Evolutionary conservation across 2,113 vertebrate genomes (phyloP), one percentile per base, ranked within the genome.

Genomic region (Ciconia stormi): DNA sequence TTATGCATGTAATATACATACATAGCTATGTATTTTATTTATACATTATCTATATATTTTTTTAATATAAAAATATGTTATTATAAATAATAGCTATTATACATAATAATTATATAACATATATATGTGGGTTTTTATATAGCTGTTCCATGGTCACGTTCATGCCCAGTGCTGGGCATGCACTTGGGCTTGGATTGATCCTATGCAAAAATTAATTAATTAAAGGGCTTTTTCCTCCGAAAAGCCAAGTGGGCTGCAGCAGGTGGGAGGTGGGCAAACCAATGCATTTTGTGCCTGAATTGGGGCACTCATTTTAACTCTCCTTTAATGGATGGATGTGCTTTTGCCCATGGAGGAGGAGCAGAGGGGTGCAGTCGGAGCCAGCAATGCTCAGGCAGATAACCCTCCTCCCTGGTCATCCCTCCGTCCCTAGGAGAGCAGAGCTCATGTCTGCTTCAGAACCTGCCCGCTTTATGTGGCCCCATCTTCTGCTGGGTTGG

Each of bases 211-310:
- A 47, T 30, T 27, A 53, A 81, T 36, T 63, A 42, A 81, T 36
- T 63, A 36, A 36, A 71, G 5, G 12, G 8, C 6, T 56, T 80
- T 78, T 73, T 62, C 36, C 55, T 80, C 52, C 53, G 70, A 74
- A 52, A 21, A 15, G 15, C 22, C 25, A 32, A 50, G 59, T 22
- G 47, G 26, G 32, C 59, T 79, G 47, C 26, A 58, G 32, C 6
- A 4, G 40, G 23, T 0, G 1, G 6, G 10, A 13, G 26, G 10
- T 11, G 30, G 13, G 47, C 46, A 53, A 72, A 34, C 22, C 1
- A 0, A 6, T n/a, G 30, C 30, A 10, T 61, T 53, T 65, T 47
- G 17, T 61, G 66, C 59, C 80, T 49, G 50, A 56, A 38, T 20
- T 34, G 69, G 6, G 44, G 26, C 17, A 22, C 5, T 9, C 7